Conservation (phyloP, 2,797 vertebrate genomes). For the Cephalopachus bancanus region DNA sequence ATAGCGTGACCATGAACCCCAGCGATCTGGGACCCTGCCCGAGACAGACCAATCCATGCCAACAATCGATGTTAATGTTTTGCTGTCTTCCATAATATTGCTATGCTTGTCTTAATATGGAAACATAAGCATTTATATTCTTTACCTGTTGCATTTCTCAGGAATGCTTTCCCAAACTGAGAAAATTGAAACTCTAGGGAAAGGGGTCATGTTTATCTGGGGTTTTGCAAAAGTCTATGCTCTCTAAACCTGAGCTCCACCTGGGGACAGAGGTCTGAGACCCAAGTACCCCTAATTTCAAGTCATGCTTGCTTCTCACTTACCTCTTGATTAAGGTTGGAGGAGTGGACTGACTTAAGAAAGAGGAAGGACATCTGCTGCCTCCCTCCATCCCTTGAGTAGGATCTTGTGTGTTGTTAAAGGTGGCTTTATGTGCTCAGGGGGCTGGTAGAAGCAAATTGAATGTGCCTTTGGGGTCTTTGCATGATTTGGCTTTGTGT, state of each 20-base stretch:
- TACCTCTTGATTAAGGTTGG: background rate
- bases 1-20: background rate
- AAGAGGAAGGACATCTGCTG: background rate
- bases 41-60: background rate
- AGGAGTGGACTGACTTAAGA: background rate
- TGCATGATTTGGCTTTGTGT: constrained; percentile 60
- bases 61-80: background rate
- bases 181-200: background rate
- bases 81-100: background rate
- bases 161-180: background rate
- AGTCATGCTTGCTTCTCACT: background rate
- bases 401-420: background rate
- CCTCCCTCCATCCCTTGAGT: background rate
- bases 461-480: constrained; percentile 58
- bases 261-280: background rate
- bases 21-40: background rate
- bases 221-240: background rate
- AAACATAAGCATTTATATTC: background rate
- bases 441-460: background rate
- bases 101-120: background rate
- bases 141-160: background rate
- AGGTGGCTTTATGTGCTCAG: background rate
- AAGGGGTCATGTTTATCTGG: background rate
- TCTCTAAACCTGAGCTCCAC: background rate
- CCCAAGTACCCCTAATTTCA: background rate